These are phyloP conservation scores for Cebidichthys violaceus DNA, from an alignment of 2,113 vertebrate species.

Conservation along the genomic window DNA sequence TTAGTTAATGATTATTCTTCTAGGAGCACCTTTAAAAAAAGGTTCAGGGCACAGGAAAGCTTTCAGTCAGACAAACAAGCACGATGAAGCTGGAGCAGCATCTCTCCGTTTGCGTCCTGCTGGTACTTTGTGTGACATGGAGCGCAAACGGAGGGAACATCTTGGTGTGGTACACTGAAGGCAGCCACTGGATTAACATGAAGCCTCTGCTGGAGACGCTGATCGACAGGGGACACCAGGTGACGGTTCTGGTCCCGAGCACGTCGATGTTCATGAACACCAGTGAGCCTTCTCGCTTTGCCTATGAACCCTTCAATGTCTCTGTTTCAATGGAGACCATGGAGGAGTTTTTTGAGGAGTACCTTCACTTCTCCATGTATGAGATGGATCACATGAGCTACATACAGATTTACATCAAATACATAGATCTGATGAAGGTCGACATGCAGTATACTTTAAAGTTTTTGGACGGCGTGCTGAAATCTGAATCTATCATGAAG, in stretches of 20 bases:
- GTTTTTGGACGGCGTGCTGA: conserved; percentile 73
- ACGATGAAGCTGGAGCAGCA: conserved; percentile 46
- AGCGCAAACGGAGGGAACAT: conserved; percentile 77
- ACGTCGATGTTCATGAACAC: conserved; percentile 51
- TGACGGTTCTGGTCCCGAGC: conserved; percentile 78
- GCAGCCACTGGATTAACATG: conserved; percentile 88
- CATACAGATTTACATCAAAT: conserved; percentile 54
- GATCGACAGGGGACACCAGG: conserved; percentile 73
- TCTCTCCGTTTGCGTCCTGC: conserved; percentile 44
- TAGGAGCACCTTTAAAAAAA: background rate
- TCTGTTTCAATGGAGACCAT: conserved; percentile 42
- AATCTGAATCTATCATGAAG: conserved; percentile 68
- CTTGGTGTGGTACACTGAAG: conserved; percentile 84
- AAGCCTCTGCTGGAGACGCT: conserved; percentile 79
- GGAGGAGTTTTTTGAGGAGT: conserved; percentile 44
- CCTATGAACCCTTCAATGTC: conserved; percentile 62
- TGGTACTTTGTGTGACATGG: conserved; percentile 68
- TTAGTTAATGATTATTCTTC: conserved; percentile 19
- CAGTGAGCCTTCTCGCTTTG: conserved; percentile 48
- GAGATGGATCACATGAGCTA: conserved; percentile 69
- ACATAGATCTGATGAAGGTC: background rate
- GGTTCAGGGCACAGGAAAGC: background rate
- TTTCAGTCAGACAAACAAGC: background rate
- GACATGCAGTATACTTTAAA: conserved; percentile 18
- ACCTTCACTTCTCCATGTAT: conserved; percentile 70